Evolutionary conservation across 2,888 invertebrate species (phyloP), one percentile per base, ranked within the genome.

Genomic region (Drosophila anomalipes): DNA sequence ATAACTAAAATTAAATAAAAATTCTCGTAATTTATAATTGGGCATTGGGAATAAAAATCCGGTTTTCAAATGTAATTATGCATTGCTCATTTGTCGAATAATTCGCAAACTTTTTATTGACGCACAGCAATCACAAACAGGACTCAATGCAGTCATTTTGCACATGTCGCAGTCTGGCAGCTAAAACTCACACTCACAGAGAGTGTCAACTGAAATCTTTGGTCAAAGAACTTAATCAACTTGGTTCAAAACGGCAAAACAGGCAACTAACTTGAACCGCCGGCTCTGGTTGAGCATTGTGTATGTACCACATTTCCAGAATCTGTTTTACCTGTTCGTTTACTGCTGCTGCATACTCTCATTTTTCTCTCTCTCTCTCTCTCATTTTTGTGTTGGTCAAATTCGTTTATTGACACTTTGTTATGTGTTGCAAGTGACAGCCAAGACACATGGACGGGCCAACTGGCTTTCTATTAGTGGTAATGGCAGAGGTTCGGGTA

Each of bases 391-490:
- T 41, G 65, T 63, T 71, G 68, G 70, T 75, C 75, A 72, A 82
- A 83, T 86, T 82, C 77, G 90, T 84, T 83, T 86, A 89, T 87
- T 89, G 87, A 82, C 87, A 89, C 87, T 89, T 79, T 82, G 87
- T 77, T 90, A 81, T 82, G 86, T 79, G 81, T 83, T 83, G 86
- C 70, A 83, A 69, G 68, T 90, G 89, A 83, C 90, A 88, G 75
- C 32, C 68, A 68, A 72, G 76, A 84, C 68, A 79, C 37, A 60
- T 63, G 59, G 58, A 54, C 58, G 47, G 69, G 44, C 60, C 66
- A 70, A 67, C 66, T 66, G 66, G 44, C 49, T 44, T 32, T 53
- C 59, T 32, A 32, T 76, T 56, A 66, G 67, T 70, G 59, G 49
- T 44, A 66, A 9, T 26, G 16, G 7, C 47, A 12, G 0, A 37